Base-by-base conservation (phyloP, 2,113 vertebrate species). In the Esox niger region DNA sequence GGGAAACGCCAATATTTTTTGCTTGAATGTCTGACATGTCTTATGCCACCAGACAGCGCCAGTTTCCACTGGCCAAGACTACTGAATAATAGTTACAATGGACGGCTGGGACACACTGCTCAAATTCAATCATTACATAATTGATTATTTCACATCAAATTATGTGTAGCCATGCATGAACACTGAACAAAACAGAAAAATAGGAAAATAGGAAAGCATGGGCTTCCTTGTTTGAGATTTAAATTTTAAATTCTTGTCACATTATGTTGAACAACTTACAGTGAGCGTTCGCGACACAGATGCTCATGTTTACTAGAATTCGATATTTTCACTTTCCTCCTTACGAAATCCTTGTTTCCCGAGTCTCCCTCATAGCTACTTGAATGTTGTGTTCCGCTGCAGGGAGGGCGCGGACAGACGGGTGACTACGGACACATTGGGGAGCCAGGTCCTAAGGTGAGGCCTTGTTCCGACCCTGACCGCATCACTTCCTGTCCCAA, bases 401-500 rank as follows among this genome's bases (percentile, higher is more conserved):
- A 86, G 90, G 89, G 88, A 1, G 72, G 84, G 62, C 86, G 76
- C 26, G 79, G 89, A 64, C 75, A 84, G 47, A 76, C 82, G 20
- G 82, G 84, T 66, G 74, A 79, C 4, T 86, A 92, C 43, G 84
- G 85, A 63, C 83, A 80, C 73, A 47, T 81, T 52, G 89, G 89
- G 5, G 87, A 85, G 76, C 73, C 89, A 38, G 91, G 89, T 46
- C 85, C 66, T 62, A 84, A 79, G 86, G 88, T 91, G 78, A 69
- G 69, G 6, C 62, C n/a, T n/a, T n/a, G n/a, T n/a, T n/a, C n/a
- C 13, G 23, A 15, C 43, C n/a, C 62, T 58, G 55, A 25, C 58
- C 25, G 20, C 57, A 17, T 29, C 66, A 57, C 52, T 68, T 31
- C 25, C 38, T 25, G 20, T 68, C 54, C 33, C n/a, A 21, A 4